Evolutionary conservation across 2,113 vertebrate species (phyloP).

Genomic region (Chascanopsetta lugubris): DNA sequence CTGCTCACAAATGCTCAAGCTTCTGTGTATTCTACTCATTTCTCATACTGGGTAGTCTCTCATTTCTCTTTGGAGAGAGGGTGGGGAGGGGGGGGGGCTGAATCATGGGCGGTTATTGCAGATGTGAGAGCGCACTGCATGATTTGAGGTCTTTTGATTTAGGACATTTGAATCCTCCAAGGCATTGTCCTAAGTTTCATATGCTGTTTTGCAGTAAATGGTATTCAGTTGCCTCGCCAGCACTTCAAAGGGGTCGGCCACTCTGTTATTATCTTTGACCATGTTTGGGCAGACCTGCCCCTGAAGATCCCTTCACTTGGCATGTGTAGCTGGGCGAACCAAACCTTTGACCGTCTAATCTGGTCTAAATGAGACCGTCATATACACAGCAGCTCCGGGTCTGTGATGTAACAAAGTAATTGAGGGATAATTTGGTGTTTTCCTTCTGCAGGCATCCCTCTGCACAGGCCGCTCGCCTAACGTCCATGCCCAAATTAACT

Average conservation of each 20-base stretch:
- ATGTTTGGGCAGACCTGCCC: conserved; percentile 78
- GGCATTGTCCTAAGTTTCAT: neutral
- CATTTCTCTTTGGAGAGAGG: neutral
- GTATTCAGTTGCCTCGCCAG: conserved; percentile 4
- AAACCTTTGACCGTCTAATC: conserved; percentile 74
- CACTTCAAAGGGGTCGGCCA: conserved; percentile 17
- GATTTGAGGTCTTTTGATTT: conserved; percentile 13
- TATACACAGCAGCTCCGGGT: conserved; percentile 12
- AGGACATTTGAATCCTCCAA: conserved; percentile 8
- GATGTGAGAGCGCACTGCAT: neutral
- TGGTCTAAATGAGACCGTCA: conserved; percentile 63
- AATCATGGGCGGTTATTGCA: neutral
- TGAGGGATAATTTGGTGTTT: conserved; percentile 64
- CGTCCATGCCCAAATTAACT: conserved; percentile 45
- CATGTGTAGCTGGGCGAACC: conserved; percentile 56
- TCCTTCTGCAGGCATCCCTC: conserved; percentile 47
- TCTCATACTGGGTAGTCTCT: conserved; percentile 9
- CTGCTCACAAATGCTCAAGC: conserved; percentile 13
- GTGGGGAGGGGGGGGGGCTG: neutral
- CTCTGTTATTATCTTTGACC: conserved; percentile 62
- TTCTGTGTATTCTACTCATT: conserved; percentile 27
- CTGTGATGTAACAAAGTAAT: conserved; percentile 66
- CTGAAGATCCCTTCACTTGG: conserved; percentile 18
- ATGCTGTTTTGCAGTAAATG: neutral
- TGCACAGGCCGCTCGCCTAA: conserved; percentile 66